These are phyloP conservation scores for Neosilurus hyrtlii DNA, from an alignment of 2,797 vertebrate genomes.

Conservation along the genomic window DNA sequence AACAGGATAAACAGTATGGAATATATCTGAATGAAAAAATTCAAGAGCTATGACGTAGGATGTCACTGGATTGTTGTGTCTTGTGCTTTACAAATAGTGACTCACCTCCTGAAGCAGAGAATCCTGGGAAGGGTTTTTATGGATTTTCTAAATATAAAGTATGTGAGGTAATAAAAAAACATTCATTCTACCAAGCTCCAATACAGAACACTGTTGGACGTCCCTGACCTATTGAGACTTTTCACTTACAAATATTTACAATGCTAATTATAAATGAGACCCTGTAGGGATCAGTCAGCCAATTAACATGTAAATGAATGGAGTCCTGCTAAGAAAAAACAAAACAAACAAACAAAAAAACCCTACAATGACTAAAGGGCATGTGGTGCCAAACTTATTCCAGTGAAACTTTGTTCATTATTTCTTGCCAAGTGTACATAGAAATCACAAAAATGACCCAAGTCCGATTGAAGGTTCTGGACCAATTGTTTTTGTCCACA, in stretches of 20 bases:
- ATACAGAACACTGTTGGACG: background rate
- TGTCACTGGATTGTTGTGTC: no score
- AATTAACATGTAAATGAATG: slow-evolving; percentile 36
- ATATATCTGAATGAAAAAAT: no score
- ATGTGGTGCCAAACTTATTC: background rate
- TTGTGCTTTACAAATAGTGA: no score
- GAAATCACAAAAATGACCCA: background rate
- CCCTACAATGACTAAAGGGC: background rate
- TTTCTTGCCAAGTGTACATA: background rate
- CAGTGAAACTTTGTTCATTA: background rate
- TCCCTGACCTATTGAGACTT: background rate
- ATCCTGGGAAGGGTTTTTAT: background rate
- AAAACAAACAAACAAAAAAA: background rate
- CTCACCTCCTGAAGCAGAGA: no score
- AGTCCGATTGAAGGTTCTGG: background rate
- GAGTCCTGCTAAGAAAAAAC: slow-evolving; percentile 2
- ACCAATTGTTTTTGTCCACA: background rate
- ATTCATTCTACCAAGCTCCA: background rate
- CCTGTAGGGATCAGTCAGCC: background rate
- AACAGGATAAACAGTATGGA: no score
- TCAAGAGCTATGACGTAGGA: no score
- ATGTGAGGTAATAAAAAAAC: background rate
- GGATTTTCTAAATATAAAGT: background rate
- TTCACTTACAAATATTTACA: background rate
- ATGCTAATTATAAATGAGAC: slow-evolving; percentile 16